These are phyloP conservation scores for Drosophila punjabiensis DNA, from an alignment of 1,140 invertebrate genomes.

Conservation along the genomic window DNA sequence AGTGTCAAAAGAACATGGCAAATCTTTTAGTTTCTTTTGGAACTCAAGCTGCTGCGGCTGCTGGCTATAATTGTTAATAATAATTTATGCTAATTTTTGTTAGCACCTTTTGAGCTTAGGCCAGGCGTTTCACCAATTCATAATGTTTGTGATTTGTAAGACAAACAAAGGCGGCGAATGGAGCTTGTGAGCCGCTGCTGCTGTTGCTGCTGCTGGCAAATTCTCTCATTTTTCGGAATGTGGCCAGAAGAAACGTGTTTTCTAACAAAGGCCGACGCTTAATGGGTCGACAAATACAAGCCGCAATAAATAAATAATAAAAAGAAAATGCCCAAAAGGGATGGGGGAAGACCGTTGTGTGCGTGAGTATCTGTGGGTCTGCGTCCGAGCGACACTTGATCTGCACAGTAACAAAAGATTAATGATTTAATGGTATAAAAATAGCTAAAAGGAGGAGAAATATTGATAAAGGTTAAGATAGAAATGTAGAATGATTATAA, in stretches of 20 bases:
- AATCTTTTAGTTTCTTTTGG: constrained; percentile 31
- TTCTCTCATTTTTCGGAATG: constrained; percentile 72
- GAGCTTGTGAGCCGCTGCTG: constrained; percentile 39
- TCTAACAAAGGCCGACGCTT: constrained; percentile 70
- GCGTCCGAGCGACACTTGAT: constrained; percentile 58
- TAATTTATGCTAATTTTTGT: constrained; percentile 77
- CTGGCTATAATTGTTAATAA: constrained; percentile 73
- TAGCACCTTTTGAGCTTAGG: constrained; percentile 62
- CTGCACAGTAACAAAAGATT: constrained; percentile 27
- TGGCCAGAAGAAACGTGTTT: constrained; percentile 76
- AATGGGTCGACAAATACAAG: constrained; percentile 82
- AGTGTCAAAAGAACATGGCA: constrained; percentile 27
- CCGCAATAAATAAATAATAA: constrained; percentile 80
- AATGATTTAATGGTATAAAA: not conserved
- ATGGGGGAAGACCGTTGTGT: constrained; percentile 18
- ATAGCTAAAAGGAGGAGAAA: not conserved
- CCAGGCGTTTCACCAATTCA: constrained; percentile 70
- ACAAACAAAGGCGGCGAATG: constrained; percentile 61
- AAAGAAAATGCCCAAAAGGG: constrained; percentile 80
- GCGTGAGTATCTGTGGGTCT: constrained; percentile 9
- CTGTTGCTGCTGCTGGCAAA: constrained; percentile 77
- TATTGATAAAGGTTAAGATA: not conserved
- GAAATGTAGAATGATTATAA: too few species aligned
- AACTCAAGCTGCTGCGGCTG: constrained; percentile 51
- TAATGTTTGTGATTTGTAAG: constrained; percentile 80